These are phyloP conservation scores for Craterocephalus amniculus DNA, from an alignment of 2,797 vertebrate species.

Conservation along the genomic window DNA sequence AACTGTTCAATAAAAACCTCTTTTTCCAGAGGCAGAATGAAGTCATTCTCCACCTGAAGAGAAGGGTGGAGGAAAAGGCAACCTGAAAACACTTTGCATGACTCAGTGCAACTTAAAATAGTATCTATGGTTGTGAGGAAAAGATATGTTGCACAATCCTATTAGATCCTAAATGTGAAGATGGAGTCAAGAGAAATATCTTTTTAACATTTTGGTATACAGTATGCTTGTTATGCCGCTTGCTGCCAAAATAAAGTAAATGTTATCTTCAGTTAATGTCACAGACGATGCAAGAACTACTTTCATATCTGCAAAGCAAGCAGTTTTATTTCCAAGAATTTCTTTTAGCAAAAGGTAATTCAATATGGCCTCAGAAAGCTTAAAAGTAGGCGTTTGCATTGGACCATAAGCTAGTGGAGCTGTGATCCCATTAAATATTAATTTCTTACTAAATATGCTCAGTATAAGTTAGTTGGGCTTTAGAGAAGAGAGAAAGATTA, in stretches of 20 bases:
- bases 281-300: slow-evolving; percentile 6
- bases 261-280: background rate
- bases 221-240: background rate
- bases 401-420: background rate
- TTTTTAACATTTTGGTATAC: background rate
- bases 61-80: background rate
- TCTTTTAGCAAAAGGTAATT: background rate
- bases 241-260: slow-evolving; percentile 11
- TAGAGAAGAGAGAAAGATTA: background rate
- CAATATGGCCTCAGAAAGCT: background rate
- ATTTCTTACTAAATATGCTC: slow-evolving; percentile 31
- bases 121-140: background rate
- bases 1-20: slow-evolving; percentile 98
- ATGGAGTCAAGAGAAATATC: background rate
- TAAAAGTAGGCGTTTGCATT: slow-evolving; percentile 12
- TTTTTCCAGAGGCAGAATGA: slow-evolving; percentile 93
- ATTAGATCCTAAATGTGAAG: background rate
- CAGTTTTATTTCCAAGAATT: background rate
- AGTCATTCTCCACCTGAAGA: slow-evolving; percentile 94
- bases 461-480: slow-evolving; percentile 23
- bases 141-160: background rate
- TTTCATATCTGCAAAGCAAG: background rate
- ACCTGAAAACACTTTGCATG: background rate
- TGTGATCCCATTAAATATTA: slow-evolving; percentile 31
- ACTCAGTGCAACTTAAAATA: background rate